Evolutionary conservation across 2,113 vertebrate genomes (phyloP).

Genomic region (Lepisosteus osseus): DNA sequence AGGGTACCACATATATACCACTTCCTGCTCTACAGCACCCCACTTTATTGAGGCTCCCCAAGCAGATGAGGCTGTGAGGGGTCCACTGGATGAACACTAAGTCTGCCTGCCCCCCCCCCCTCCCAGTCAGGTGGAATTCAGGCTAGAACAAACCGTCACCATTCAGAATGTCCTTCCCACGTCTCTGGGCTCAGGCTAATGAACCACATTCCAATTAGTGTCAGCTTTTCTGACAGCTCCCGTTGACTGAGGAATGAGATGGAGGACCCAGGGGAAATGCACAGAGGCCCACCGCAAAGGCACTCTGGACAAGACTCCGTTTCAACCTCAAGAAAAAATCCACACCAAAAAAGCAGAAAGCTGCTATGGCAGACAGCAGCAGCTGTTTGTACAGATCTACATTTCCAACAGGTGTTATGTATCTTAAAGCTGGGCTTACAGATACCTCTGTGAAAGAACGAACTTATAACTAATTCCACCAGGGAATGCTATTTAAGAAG

Average conservation of each 20-base stretch:
- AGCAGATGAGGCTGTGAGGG: neutral
- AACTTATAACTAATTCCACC: no score
- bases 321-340: neutral
- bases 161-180: neutral
- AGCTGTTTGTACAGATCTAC: no score
- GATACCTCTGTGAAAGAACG: no score
- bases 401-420: neutral
- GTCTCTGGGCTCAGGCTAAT: slow-evolving; percentile 7
- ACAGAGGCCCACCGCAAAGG: neutral
- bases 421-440: no score
- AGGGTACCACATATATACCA: no score
- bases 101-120: no score
- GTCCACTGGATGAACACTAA: no score
- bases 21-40: no score
- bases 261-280: neutral
- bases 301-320: neutral
- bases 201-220: slow-evolving; percentile 32
- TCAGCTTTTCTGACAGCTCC: slow-evolving; percentile 18
- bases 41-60: no score
- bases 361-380: no score
- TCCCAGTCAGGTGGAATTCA: no score
- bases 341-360: neutral
- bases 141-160: slow-evolving; percentile 15
- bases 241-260: slow-evolving; percentile 9
- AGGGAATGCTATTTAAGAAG: no score